Base-by-base conservation (phyloP, 1,140 invertebrate species). In the Telenomus remus region DNA sequence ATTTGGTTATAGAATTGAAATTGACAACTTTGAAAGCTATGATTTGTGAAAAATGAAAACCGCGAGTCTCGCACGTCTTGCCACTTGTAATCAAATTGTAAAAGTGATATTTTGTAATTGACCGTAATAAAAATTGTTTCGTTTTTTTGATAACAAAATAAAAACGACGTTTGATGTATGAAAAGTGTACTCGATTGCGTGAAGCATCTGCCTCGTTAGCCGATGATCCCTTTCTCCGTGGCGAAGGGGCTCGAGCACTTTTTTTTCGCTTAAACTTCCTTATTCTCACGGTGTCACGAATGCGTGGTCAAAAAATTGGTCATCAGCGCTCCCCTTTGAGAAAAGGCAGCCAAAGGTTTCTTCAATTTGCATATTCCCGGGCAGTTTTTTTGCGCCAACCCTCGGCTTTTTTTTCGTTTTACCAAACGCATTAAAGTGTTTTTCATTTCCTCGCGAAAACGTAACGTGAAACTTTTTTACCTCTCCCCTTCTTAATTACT, bases 201-300 rank as follows among this genome's bases (percentile, higher is more conserved):
- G 27, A 56, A 50, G 65, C 70, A 78, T 74, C 76, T 74, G 70
- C 60, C 60, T 74, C 15, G 43, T 78, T 74, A 70, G 35, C 16
- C n/a, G 55, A 60, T 66, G 57, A 68, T 63, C 71, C 76, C 69
- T 66, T 77, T 44, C 35, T 57, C 68, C 64, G n/a, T 35, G 33
- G 51, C 27, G 59, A 70, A 78, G 61, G 68, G 75, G 68, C 56
- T 78, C 42, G 15, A 16, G 57, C n/a, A 48, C n/a, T n/a, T 39
- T 69, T 78, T 73, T 77, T 73, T 73, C 70, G 53, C 63, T 50
- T 78, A 73, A 78, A 73, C 76, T 78, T 73, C 65, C 76, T 69
- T 78, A 78, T 78, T 78, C 76, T 73, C 75, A 73, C 75, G 75
- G 64, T 78, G 75, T 78, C 75, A 78, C 75, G 69, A 73, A 78